Evolutionary conservation across 2,888 invertebrate genomes (phyloP).

Genomic region (Dryobotodes eremita): DNA sequence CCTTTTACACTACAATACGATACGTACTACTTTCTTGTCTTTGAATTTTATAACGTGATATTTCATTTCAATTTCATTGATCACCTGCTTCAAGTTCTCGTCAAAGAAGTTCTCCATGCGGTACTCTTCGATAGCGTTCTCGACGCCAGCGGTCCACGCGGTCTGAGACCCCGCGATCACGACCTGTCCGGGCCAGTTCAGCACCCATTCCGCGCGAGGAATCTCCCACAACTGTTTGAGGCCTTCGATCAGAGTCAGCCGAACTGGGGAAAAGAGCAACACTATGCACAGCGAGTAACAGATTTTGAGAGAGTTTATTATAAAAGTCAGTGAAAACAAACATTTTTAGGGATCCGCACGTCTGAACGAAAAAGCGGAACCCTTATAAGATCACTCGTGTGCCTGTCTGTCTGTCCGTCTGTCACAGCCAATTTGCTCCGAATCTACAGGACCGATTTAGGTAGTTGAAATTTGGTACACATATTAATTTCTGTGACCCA

Average conservation of each 20-base stretch:
- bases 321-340: not conserved
- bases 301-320: not conserved
- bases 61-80: too few species aligned
- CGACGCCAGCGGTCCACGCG: constrained; percentile 94
- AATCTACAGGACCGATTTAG: too few species aligned
- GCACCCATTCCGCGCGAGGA: constrained; percentile 92
- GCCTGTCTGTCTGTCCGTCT: too few species aligned
- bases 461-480: too few species aligned
- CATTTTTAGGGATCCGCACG: not conserved
- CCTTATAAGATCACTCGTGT: not conserved
- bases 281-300: not conserved
- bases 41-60: too few species aligned
- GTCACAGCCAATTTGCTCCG: too few species aligned
- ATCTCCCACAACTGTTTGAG: constrained; percentile 79
- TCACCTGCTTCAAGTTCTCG: constrained; percentile 90
- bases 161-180: constrained; percentile 94
- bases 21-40: too few species aligned
- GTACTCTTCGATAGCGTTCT: constrained; percentile 90
- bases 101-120: constrained; percentile 88
- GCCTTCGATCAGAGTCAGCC: constrained; percentile 84
- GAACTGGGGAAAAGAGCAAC: constrained; percentile 71
- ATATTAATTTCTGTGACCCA: too few species aligned
- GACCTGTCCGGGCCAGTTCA: constrained; percentile 95
- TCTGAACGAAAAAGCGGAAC: not conserved
- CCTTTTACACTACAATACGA: too few species aligned